A percentile compares a stretch with the other conserved stretches of the same genome.
Evolutionary conservation across 64 coral and sea anemone genomes (phyloP).

Genomic region (Acropora yongei): DNA sequence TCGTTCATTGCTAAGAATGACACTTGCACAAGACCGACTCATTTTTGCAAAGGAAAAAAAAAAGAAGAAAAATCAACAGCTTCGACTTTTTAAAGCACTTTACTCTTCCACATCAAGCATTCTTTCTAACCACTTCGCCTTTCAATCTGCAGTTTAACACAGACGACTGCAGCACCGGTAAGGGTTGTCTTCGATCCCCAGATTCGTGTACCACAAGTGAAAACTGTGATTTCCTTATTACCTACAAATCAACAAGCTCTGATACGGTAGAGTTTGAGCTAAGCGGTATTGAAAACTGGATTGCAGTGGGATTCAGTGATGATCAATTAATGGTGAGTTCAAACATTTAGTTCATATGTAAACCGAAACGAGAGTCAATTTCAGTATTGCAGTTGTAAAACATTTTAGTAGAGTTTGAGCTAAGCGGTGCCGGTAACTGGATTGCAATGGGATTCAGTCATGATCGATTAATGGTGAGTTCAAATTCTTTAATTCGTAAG

Average conservation of each 20-base stretch:
- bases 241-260: slow-evolving; percentile 8
- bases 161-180: background rate
- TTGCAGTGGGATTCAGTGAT: slow-evolving; percentile 61
- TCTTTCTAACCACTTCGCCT: too few species aligned
- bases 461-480: background rate
- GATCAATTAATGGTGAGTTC: slow-evolving; percentile 17
- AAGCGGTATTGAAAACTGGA: slow-evolving; percentile 45
- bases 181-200: slow-evolving; percentile 47
- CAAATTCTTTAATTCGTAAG: background rate
- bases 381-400: too few species aligned
- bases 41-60: too few species aligned
- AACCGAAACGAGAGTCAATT: background rate
- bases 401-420: background rate
- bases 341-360: background rate
- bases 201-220: background rate
- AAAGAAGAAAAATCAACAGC: too few species aligned
- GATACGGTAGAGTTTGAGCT: slow-evolving; percentile 61
- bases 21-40: too few species aligned
- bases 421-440: slow-evolving; percentile 30
- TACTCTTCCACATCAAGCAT: background rate
- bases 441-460: slow-evolving; percentile 9
- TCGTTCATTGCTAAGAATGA: too few species aligned
- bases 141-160: background rate
- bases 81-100: too few species aligned
- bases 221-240: slow-evolving; percentile 66